Percentiles rank a stretch among this genome's conserved stretches.
Conservation (phyloP, 53 echinoderm and acorn worm genomes). For the Echinometra lucunter region DNA sequence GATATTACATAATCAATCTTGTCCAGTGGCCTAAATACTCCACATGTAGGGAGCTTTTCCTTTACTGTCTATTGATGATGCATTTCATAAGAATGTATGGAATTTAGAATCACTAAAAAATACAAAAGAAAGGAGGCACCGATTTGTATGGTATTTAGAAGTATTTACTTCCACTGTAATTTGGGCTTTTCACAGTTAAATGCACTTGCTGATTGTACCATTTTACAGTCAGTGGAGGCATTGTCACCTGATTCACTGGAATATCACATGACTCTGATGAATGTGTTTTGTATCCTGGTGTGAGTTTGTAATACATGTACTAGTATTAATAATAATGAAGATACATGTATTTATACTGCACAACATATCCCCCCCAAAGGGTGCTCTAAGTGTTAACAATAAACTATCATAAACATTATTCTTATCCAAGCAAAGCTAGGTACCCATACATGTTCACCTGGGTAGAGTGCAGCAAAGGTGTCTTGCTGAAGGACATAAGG, state of each 20-base stretch:
- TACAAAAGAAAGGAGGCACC: background rate
- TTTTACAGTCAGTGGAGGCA: background rate
- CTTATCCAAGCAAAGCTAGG: no score
- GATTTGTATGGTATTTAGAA: background rate
- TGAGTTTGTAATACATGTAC: no score
- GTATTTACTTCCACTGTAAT: background rate
- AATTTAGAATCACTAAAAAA: constrained; percentile 3
- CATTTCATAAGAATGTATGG: constrained; percentile 17
- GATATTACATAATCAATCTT: no score
- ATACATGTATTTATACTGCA: no score
- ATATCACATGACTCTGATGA: background rate
- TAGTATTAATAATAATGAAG: no score
- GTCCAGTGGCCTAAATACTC: background rate
- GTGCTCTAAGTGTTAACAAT: no score
- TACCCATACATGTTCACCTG: no score
- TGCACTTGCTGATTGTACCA: background rate
- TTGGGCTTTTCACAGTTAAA: background rate
- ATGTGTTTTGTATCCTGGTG: background rate
- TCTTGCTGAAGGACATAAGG: no score
- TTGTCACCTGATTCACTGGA: background rate
- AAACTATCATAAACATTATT: no score
- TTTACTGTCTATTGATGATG: background rate
- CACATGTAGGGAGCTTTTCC: no score
- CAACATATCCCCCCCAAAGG: no score
- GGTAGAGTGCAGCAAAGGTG: no score